These are phyloP conservation scores for Propithecus coquereli DNA, from an alignment of 2,113 vertebrate genomes.

Conservation along the genomic window DNA sequence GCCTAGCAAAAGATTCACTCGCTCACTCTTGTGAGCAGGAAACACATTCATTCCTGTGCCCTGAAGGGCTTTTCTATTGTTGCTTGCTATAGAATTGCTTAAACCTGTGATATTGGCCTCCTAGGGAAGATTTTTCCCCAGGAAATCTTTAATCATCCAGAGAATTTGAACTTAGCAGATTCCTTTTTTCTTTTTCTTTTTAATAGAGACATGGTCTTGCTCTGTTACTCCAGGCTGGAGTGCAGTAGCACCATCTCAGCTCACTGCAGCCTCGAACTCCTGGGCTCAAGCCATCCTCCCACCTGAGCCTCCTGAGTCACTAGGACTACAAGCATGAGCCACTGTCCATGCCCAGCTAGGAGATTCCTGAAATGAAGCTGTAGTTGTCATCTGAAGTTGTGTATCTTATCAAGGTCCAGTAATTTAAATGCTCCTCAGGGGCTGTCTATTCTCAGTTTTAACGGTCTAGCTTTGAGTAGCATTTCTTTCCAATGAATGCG, in stretches of 20 bases:
- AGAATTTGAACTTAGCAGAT: not conserved
- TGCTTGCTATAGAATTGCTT: not conserved
- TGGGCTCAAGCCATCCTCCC: too few relatives aligned
- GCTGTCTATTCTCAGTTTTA: not conserved
- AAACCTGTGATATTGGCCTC: not conserved
- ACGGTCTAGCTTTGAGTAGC: not conserved
- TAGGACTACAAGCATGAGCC: too few relatives aligned
- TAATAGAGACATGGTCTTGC: too few relatives aligned
- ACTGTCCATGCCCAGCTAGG: not conserved
- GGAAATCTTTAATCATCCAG: not conserved
- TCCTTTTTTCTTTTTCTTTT: not conserved
- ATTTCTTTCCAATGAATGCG: not conserved
- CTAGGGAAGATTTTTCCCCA: not conserved
- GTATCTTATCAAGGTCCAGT: not conserved
- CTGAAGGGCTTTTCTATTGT: not conserved
- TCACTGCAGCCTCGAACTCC: too few relatives aligned
- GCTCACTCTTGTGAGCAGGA: not conserved
- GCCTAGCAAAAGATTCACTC: not conserved
- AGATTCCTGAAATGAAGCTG: not conserved
- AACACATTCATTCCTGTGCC: not conserved
- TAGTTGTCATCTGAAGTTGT: not conserved
- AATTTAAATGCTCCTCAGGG: not conserved
- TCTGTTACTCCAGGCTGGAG: too few relatives aligned
- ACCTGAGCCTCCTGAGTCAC: too few relatives aligned
- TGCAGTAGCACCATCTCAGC: too few relatives aligned